These are phyloP conservation scores for Folsomia manolachei DNA, from an alignment of 2,888 invertebrate species.

Conservation along the genomic window DNA sequence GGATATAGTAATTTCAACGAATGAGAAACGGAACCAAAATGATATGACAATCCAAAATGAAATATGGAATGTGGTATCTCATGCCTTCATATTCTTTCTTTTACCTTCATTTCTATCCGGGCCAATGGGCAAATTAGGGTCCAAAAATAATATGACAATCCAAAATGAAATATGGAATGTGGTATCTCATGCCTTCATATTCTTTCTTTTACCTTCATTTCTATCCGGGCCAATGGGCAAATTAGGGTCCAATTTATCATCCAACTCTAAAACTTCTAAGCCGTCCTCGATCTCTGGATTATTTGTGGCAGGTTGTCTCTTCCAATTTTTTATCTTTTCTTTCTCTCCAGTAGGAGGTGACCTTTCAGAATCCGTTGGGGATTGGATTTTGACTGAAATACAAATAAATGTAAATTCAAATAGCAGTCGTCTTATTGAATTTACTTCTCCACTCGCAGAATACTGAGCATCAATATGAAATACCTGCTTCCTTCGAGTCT, in stretches of 20 bases:
- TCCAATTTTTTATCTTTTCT: constrained; percentile 28
- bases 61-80: too few relatives aligned
- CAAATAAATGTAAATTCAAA: neutral
- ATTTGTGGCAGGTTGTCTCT: constrained; percentile 28
- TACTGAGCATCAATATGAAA: too few relatives aligned
- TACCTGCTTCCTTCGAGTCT: neutral
- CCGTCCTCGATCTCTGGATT: constrained; percentile 49
- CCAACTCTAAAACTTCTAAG: constrained; percentile 50
- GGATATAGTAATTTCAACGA: too few relatives aligned
- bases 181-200: too few relatives aligned
- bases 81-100: too few relatives aligned
- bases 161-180: too few relatives aligned
- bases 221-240: constrained; percentile 18
- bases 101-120: constrained; percentile 41
- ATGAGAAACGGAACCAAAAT: too few relatives aligned
- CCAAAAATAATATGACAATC: too few relatives aligned
- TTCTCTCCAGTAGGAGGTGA: constrained; percentile 36
- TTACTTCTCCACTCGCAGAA: neutral
- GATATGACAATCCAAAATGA: too few relatives aligned
- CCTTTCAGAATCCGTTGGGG: constrained; percentile 25
- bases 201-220: constrained; percentile 41
- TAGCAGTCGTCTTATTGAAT: neutral
- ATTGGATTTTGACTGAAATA: neutral
- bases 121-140: neutral
- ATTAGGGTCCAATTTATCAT: constrained; percentile 29